Evolutionary conservation across 2,113 vertebrate species (phyloP).

Genomic region (Asarcornis scutulata): DNA sequence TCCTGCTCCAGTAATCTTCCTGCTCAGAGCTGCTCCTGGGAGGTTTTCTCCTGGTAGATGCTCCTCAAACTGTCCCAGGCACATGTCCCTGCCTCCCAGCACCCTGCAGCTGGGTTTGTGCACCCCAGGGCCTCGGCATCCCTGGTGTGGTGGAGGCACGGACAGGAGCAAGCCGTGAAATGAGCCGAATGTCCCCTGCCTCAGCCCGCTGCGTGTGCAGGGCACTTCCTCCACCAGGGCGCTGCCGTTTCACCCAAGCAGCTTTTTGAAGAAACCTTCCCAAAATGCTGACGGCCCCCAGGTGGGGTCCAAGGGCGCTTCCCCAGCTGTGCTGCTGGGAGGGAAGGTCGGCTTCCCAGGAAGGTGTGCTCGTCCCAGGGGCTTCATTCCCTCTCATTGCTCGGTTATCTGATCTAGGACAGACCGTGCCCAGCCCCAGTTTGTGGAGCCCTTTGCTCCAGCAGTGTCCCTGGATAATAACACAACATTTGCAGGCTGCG

Average conservation of each 20-base stretch:
- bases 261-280: neutral
- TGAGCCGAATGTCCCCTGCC: accelerated
- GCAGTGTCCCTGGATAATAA: neutral
- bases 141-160: no score
- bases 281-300: neutral
- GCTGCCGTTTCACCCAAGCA: neutral
- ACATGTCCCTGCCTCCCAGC: no score
- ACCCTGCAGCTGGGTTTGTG: no score
- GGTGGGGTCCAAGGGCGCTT: neutral
- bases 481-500: constrained; percentile 2
- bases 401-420: neutral
- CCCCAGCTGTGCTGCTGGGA: neutral
- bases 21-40: neutral
- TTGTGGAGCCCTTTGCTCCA: constrained; percentile 32
- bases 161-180: no score
- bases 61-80: no score
- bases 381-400: neutral
- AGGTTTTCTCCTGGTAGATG: neutral
- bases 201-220: neutral
- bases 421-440: neutral
- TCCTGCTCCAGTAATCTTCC: neutral
- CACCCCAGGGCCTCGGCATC: no score
- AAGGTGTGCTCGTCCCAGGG: neutral
- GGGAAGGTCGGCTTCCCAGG: neutral
- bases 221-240: neutral